A percentile compares a stretch with the other conserved stretches of the same genome.
Evolutionary conservation across 1,140 invertebrate genomes (phyloP).

Genomic region (Drosophila sulfurigaster): DNA sequence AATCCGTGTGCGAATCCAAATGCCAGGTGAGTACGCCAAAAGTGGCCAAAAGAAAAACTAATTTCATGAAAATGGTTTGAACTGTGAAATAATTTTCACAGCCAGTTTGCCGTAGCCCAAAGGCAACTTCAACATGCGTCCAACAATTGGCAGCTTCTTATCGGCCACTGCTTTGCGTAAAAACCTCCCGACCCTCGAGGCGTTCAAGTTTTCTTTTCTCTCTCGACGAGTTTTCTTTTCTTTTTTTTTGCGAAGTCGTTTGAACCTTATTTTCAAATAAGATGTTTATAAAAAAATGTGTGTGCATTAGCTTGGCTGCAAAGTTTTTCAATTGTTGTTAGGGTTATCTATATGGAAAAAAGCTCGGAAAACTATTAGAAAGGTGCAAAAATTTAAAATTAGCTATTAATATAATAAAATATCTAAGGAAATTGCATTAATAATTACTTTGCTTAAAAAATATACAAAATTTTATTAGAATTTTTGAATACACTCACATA

Average conservation of each 20-base stretch:
- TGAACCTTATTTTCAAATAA: constrained; percentile 64
- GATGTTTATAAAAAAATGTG: constrained; percentile 77
- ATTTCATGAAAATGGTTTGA: constrained; percentile 78
- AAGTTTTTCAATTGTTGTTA: constrained; percentile 68
- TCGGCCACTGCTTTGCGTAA: constrained; percentile 23
- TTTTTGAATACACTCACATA: too few species aligned
- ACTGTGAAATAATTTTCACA: constrained; percentile 78
- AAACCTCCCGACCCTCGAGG: constrained; percentile 51
- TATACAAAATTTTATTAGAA: too few species aligned
- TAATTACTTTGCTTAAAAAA: too few species aligned
- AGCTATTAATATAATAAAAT: too few species aligned
- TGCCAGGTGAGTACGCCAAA: constrained; percentile 23
- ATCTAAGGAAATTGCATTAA: too few species aligned
- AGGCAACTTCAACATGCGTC: constrained; percentile 45
- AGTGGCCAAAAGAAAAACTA: constrained; percentile 69
- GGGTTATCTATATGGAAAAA: constrained; percentile 28
- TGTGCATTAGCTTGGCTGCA: constrained; percentile 61
- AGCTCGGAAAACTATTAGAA: neutral
- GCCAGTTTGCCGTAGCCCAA: constrained; percentile 39
- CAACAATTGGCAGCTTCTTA: constrained; percentile 68
- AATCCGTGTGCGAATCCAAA: constrained; percentile 31
- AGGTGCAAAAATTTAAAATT: neutral
- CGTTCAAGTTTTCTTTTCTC: constrained; percentile 43
- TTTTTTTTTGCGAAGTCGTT: constrained; percentile 40
- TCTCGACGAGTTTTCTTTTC: constrained; percentile 1